Conservation (phyloP, 2,888 invertebrate species). For the Cephus spinipes region DNA sequence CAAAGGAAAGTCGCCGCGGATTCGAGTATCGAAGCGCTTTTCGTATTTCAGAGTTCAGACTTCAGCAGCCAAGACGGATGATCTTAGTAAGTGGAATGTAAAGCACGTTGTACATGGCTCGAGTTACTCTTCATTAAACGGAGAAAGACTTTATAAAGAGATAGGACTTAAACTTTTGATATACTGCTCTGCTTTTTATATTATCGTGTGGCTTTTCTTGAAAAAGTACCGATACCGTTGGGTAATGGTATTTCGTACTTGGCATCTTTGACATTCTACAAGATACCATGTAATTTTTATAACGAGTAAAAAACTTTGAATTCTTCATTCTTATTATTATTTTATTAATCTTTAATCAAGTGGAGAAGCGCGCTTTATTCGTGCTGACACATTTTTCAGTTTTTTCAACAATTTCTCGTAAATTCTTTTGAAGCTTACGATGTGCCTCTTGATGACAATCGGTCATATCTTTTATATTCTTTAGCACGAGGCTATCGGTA, state of each 20-base stretch:
- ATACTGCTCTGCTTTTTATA: background rate
- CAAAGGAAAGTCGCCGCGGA: background rate
- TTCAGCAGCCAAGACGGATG: background rate
- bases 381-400: slow-evolving; percentile 5
- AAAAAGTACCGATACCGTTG: background rate
- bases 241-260: background rate
- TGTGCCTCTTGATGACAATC: slow-evolving; percentile 17
- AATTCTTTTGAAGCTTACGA: slow-evolving; percentile 2
- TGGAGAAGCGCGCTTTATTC: background rate
- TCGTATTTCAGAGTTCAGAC: background rate
- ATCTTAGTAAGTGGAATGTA: background rate
- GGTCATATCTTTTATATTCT: slow-evolving; percentile 6
- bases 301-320: background rate
- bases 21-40: background rate
- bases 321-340: background rate
- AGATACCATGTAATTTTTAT: background rate
- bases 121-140: background rate
- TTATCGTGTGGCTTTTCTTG: background rate
- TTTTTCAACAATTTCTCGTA: slow-evolving; percentile 5
- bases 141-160: background rate
- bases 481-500: background rate
- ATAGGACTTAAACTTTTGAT: background rate
- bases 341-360: background rate
- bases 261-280: background rate
- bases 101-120: background rate